Percentiles rank a stretch among this genome's conserved stretches.
phyloP scores from a whole-genome alignment of 2,113 vertebrate species.

The Sigmodon hispidus region DNA sequence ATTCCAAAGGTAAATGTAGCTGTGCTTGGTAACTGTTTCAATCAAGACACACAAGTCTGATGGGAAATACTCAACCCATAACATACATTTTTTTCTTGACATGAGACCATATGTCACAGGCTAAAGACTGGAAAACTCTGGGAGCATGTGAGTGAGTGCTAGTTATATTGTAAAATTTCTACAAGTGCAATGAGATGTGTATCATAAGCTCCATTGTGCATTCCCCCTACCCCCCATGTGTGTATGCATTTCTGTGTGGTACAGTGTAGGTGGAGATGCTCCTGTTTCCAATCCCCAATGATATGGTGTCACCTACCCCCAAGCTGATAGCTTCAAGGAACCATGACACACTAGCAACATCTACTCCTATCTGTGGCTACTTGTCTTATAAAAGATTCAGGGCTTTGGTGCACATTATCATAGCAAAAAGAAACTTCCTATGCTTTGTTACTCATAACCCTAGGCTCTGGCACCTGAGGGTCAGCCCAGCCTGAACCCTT shows the following conservation, averaged over 20 bases:
- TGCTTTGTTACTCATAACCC: rapidly evolving
- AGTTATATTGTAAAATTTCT: background rate
- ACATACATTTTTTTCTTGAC: background rate
- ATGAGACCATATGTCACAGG: background rate
- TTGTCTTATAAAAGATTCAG: background rate
- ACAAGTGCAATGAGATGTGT: background rate
- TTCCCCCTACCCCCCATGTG: background rate
- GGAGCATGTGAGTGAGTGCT: background rate
- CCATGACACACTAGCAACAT: background rate
- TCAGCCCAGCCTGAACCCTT: background rate
- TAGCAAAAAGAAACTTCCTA: background rate
- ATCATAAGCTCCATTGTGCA: rapidly evolving
- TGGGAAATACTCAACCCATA: background rate
- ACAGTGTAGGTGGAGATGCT: background rate
- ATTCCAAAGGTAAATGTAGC: background rate
- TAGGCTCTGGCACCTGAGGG: background rate
- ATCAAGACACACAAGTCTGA: background rate
- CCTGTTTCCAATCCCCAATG: background rate
- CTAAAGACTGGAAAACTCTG: background rate
- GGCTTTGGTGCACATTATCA: background rate
- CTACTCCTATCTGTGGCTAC: background rate
- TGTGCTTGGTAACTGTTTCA: background rate
- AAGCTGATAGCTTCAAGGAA: background rate
- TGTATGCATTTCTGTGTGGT: background rate
- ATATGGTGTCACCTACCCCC: background rate